Conservation (phyloP, 2,888 invertebrate species). For the Parnassius orleans region DNA sequence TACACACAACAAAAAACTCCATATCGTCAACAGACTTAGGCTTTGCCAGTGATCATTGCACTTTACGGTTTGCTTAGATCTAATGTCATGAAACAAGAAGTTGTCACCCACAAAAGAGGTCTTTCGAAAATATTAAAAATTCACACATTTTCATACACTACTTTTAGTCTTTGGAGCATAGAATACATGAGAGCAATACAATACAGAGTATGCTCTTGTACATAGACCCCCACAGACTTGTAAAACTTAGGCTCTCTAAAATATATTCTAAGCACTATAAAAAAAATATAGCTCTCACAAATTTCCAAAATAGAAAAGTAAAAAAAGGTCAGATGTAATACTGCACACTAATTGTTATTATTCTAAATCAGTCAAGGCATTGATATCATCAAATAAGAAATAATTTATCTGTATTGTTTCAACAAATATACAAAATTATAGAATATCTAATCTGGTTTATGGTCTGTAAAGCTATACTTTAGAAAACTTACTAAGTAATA, state of each 20-base stretch:
- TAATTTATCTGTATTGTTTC: slow-evolving; percentile 44
- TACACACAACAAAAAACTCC: slow-evolving; percentile 55
- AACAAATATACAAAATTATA: slow-evolving; percentile 43
- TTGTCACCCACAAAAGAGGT: slow-evolving; percentile 44
- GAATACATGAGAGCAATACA: slow-evolving; percentile 53
- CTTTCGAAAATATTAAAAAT: slow-evolving; percentile 52
- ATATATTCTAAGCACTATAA: slow-evolving; percentile 62
- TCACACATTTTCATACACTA: slow-evolving; percentile 47
- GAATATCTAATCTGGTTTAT: slow-evolving; percentile 44
- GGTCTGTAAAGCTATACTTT: slow-evolving; percentile 47
- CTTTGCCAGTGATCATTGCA: slow-evolving; percentile 76
- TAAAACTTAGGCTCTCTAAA: slow-evolving; percentile 49
- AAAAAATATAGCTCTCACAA: slow-evolving; percentile 71
- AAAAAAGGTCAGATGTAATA: slow-evolving; percentile 73
- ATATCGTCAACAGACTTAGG: slow-evolving; percentile 66
- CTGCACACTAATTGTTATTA: slow-evolving; percentile 68
- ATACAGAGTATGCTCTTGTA: slow-evolving; percentile 47
- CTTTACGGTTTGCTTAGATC: slow-evolving; percentile 56
- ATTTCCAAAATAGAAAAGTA: slow-evolving; percentile 68
- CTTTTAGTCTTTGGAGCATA: slow-evolving; percentile 57
- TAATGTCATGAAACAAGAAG: slow-evolving; percentile 46
- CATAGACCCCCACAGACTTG: slow-evolving; percentile 49
- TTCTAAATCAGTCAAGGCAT: slow-evolving; percentile 76
- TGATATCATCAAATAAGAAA: slow-evolving; percentile 52
- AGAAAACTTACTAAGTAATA: slow-evolving; percentile 43